Evolutionary conservation across 2,797 vertebrate genomes (phyloP).

Genomic region (Heterohyrax brucei): DNA sequence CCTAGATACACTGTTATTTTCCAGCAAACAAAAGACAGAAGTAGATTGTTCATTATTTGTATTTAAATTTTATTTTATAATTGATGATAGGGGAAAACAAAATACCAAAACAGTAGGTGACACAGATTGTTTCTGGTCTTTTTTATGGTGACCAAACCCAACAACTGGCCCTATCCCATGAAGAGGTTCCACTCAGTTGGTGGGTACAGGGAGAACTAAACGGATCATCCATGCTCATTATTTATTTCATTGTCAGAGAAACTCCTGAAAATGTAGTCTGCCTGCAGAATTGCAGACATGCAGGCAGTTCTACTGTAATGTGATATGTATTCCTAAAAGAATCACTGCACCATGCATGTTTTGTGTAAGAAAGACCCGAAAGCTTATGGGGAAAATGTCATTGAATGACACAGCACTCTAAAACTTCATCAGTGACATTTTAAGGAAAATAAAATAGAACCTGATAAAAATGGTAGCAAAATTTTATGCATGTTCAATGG

Average conservation of each 20-base stretch:
- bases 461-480: not conserved
- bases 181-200: not conserved
- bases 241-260: not conserved
- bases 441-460: not conserved
- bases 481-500: not conserved
- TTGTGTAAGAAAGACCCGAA: not conserved
- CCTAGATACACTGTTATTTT: not conserved
- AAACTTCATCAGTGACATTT: not conserved
- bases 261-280: not conserved
- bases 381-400: not conserved
- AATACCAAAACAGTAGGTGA: not conserved
- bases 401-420: not conserved
- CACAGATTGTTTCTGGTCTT: too few relatives aligned
- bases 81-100: not conserved
- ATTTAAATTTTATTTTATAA: conserved; percentile 18
- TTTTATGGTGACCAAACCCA: not conserved
- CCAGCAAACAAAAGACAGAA: not conserved
- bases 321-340: not conserved
- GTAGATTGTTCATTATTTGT: not conserved
- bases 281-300: not conserved
- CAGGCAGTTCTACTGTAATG: not conserved
- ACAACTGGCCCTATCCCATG: not conserved
- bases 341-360: too few relatives aligned
- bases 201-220: not conserved
- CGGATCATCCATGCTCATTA: too few relatives aligned